phyloP scores from a whole-genome alignment of 2,113 vertebrate species.

The Pterocles gutturalis region DNA sequence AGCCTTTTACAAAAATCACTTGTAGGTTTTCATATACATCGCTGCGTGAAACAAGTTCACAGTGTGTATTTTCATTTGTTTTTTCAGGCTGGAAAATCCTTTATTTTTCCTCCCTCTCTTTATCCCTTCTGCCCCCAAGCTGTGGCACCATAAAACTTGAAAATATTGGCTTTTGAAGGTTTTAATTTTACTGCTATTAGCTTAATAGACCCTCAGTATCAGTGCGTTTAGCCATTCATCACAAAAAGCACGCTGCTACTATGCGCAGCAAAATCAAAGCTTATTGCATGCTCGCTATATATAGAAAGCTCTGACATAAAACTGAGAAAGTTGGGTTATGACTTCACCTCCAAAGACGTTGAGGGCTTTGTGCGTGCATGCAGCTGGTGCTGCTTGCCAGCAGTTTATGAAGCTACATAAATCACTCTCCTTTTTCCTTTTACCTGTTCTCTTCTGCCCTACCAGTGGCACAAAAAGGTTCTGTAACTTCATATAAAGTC shows the following conservation, averaged over 20 bases:
- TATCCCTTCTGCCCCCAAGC: background rate
- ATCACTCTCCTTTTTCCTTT: background rate
- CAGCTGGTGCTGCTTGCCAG: background rate
- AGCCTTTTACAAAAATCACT: background rate
- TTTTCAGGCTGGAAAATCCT: background rate
- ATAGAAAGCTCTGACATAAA: background rate
- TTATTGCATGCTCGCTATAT: background rate
- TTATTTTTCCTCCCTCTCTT: background rate
- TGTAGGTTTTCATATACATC: background rate
- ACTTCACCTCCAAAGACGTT: background rate
- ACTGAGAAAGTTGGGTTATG: background rate
- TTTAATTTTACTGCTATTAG: background rate
- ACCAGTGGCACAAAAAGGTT: background rate
- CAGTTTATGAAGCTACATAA: background rate
- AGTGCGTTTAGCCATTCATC: background rate
- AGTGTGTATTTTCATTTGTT: background rate
- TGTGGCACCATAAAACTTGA: background rate
- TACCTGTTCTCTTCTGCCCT: background rate
- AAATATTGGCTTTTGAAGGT: background rate
- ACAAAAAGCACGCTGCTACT: background rate
- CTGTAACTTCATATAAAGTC: background rate
- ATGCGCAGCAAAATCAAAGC: background rate
- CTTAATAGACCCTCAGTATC: background rate
- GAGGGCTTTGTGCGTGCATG: background rate
- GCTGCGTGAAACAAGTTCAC: background rate